Evolutionary conservation across 2,113 vertebrate species (phyloP), one percentile per base, ranked within the genome.

Genomic region (Sander vitreus): DNA sequence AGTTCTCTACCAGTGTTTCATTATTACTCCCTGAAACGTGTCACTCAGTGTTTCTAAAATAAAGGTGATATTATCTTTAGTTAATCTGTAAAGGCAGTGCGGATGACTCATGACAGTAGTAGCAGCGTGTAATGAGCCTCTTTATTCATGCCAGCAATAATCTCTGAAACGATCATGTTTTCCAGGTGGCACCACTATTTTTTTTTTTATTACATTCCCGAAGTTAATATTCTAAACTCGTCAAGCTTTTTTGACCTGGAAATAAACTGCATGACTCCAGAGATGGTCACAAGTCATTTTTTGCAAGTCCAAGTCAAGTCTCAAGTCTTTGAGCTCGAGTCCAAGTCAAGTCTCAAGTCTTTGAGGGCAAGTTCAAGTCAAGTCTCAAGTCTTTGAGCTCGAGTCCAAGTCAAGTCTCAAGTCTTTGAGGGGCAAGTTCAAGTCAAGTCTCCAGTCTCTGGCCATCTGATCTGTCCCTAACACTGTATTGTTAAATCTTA

Each of bases 41-140:
- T 73, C 50, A 36, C 3, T 64, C 30, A 12, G 25, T 58, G 23
- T 58, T 72, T 64, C 45, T n/a, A 43, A 79, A 69, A 76, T 36
- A 58, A 53, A 63, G 23, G 33, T 27, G n/a, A 39, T 19, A 30
- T 55, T 36, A 65, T 75, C 60, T 50, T 70, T 67, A 63, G 36
- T 55, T 18, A 8, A 67, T 78, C 3, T 23, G 60, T 60, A 57
- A 79, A 73, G 62, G 0, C 62, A 53, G 27, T 15, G 50, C 27
- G 3, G 64, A 51, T 84, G 85, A 86, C 53, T 88, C 86, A 74
- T 36, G n/a, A 5, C 74, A 76, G 51, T 66, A 63, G 55, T 47
- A n/a, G 77, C 67, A 2, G 25, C 1, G 33, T n/a, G 59, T 79
- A 68, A 70, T 70, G 74, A 45, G 2, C 36, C 72, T 66, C 60